A percentile compares a stretch with the other conserved stretches of the same genome.
These are phyloP conservation scores for Megaptera novaeangliae DNA, from an alignment of 2,113 vertebrate species.

Conservation along the genomic window DNA sequence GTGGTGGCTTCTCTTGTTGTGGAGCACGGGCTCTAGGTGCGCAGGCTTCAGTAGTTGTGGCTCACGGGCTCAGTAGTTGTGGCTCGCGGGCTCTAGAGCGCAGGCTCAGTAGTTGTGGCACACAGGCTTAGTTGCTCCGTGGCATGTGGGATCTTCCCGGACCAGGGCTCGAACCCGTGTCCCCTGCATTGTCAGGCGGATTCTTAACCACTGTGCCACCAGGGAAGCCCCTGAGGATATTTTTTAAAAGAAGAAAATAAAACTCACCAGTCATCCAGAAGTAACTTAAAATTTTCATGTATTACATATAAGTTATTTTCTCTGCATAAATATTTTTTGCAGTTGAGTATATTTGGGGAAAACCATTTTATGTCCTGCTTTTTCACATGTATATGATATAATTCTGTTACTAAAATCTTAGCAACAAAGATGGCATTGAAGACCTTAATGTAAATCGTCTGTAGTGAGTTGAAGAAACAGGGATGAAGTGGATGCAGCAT, in stretches of 20 bases:
- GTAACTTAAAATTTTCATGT: background rate
- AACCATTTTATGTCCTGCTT: background rate
- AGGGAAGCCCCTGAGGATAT: background rate
- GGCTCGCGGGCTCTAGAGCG: too few relatives aligned
- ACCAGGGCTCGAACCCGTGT: too few relatives aligned
- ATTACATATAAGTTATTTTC: background rate
- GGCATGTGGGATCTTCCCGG: too few relatives aligned
- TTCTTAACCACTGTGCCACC: too few relatives aligned
- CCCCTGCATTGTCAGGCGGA: too few relatives aligned
- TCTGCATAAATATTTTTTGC: background rate
- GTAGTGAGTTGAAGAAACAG: background rate
- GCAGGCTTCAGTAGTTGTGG: too few relatives aligned
- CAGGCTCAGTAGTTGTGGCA: too few relatives aligned
- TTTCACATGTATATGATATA: background rate
- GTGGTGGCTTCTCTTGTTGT: too few relatives aligned
- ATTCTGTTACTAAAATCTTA: slow-evolving; percentile 16
- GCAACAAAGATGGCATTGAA: background rate
- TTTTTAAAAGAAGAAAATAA: background rate
- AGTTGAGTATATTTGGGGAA: background rate
- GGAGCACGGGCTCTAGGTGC: too few relatives aligned
- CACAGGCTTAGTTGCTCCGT: too few relatives aligned
- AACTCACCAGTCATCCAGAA: background rate
- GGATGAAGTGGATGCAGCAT: background rate
- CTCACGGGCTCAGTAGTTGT: too few relatives aligned
- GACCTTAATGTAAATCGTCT: background rate